phyloP scores from a whole-genome alignment of 1,140 invertebrate species.

The Lasaia peninsularis region DNA sequence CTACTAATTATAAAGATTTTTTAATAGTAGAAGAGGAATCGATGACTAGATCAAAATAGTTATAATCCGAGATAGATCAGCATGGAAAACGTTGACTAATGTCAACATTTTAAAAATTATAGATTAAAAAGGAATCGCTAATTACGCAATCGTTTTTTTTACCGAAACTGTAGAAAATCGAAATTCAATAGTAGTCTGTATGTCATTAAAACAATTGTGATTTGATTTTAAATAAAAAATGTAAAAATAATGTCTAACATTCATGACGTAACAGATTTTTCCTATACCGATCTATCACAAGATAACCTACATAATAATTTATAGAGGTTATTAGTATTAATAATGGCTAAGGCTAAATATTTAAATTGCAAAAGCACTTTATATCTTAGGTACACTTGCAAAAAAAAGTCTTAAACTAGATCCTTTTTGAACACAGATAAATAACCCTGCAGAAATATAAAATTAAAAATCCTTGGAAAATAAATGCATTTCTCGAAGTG shows the following conservation, averaged over 20 bases:
- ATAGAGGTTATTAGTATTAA: background rate
- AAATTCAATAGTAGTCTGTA: too few relatives aligned
- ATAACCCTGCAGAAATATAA: conserved; percentile 49
- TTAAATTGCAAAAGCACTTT: conserved; percentile 13
- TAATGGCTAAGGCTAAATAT: conserved; percentile 7
- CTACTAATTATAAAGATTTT: conserved; percentile 23
- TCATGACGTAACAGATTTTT: background rate
- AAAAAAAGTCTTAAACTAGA: conserved; percentile 3
- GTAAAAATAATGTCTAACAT: too few relatives aligned
- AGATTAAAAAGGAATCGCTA: too few relatives aligned
- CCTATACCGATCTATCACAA: background rate
- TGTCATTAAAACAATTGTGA: too few relatives aligned
- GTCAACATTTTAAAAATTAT: too few relatives aligned
- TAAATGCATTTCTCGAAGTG: background rate
- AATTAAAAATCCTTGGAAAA: conserved; percentile 14
- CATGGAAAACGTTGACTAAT: background rate
- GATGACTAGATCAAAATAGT: conserved; percentile 40
- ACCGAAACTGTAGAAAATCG: too few relatives aligned
- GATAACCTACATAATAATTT: background rate
- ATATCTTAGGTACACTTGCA: conserved; percentile 6
- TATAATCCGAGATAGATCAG: background rate
- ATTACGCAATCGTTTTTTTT: too few relatives aligned
- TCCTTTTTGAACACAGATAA: conserved; percentile 46
- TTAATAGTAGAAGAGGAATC: conserved; percentile 35
- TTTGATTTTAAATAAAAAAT: too few relatives aligned